Evolutionary conservation across 1,140 invertebrate genomes (phyloP), one percentile per base, ranked within the genome.

Genomic region (Steinernema khuongi): DNA sequence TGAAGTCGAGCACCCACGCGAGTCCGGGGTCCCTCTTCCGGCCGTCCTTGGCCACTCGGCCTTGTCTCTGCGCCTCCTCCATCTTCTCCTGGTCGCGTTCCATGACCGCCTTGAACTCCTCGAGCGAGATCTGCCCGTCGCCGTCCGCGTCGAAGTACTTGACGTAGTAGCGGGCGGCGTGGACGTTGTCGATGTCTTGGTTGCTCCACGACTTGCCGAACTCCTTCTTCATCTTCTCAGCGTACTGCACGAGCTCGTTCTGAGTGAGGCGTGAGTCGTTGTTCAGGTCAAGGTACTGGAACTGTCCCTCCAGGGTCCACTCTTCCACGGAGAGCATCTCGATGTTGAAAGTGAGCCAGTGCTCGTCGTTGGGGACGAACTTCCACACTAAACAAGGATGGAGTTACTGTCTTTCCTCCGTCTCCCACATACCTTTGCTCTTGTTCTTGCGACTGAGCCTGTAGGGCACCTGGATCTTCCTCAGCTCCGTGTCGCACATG

Each of bases 61-160:
- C 69, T 44, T 26, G n/a, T 31, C 19, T 41, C 70, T 67, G 76
- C 31, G 74, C 75, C n/a, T n/a, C 36, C 30, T 79, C 70, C 77
- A 85, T 85, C 41, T 50, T 31, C 19, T 66, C 73, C 70, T 78
- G 26, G 72, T 84, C 83, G 33, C 82, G 50, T 28, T 79, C 66
- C 73, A 84, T 83, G 7, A 83, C 71, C 36, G 68, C 29, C 33
- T 73, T 29, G 68, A 79, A 84, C 33, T 84, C 83, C 7, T 31
- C 31, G 32, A 78, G 69, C 19, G 68, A 30, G 32, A 84, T 71
- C 33, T 70, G 77, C 17, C 75, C 77, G 67, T 84, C 79, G 14
- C 73, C 70, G 67, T 85, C 79, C n/a, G 70, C 36, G 67, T 84
- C 83, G 70, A 84, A 84, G 68, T 84, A 84, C 83, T 81, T 85